Conservation (phyloP, 2,888 invertebrate species). For the Philopedon plagiatum region DNA sequence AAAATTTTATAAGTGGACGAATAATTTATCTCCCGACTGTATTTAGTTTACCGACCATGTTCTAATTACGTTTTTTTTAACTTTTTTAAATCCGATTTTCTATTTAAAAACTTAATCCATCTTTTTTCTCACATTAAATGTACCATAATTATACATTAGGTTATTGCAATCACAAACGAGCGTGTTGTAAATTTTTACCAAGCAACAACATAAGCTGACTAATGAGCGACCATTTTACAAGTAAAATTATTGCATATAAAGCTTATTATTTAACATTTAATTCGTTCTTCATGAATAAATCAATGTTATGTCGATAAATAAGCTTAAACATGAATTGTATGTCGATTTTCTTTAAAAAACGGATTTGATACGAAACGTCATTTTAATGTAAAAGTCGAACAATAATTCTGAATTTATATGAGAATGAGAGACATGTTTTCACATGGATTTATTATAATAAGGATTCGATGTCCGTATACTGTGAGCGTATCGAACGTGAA, state of each 20-base stretch:
- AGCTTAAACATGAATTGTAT: neutral
- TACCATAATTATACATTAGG: slow-evolving; percentile 18
- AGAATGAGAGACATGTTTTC: too few species aligned
- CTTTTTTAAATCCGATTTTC: too few species aligned
- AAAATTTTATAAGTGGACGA: too few species aligned
- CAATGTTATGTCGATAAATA: neutral
- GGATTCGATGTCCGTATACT: too few species aligned
- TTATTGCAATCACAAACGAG: slow-evolving; percentile 17
- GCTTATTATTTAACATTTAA: slow-evolving; percentile 23
- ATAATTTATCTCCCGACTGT: too few species aligned
- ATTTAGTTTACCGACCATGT: too few species aligned
- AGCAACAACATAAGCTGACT: slow-evolving; percentile 27
- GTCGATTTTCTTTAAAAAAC: neutral
- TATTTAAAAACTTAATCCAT: too few species aligned
- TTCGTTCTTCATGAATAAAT: slow-evolving; percentile 22
- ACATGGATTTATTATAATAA: too few species aligned
- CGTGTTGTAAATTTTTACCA: slow-evolving; percentile 29
- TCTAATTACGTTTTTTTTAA: too few species aligned
- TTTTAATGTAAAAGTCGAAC: neutral
- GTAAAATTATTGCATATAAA: slow-evolving; percentile 40
- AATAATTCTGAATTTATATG: slow-evolving; percentile 13
- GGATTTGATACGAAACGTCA: neutral
- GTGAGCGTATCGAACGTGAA: too few species aligned
- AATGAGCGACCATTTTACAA: slow-evolving; percentile 31
- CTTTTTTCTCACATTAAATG: slow-evolving; percentile 4